Conservation (phyloP, 2,797 vertebrate species). For the Helostoma temminkii region DNA sequence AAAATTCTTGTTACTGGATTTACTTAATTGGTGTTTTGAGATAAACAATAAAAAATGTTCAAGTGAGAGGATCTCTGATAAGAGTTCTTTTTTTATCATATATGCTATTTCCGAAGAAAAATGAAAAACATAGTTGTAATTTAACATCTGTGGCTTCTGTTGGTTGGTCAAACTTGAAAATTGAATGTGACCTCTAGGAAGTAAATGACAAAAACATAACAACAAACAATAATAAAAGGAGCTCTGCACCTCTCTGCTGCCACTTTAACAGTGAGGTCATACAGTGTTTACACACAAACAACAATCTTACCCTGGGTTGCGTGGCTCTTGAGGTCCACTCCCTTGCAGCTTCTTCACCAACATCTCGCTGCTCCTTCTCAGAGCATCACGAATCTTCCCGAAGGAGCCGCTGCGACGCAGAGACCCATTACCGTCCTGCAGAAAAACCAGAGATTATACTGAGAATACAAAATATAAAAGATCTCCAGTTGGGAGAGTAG, state of each 20-base stretch:
- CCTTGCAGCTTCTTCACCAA: constrained; percentile 93
- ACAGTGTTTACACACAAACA: neutral
- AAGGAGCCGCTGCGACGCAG: constrained; percentile 90
- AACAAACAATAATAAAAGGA: too few species aligned
- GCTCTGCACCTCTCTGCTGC: neutral
- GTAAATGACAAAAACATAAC: too few species aligned
- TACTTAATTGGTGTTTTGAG: too few species aligned
- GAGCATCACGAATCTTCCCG: constrained; percentile 90
- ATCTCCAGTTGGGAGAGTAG: neutral
- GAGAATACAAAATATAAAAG: neutral
- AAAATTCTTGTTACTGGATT: too few species aligned
- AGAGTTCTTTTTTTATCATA: too few species aligned
- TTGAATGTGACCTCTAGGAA: too few species aligned
- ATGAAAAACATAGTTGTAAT: too few species aligned
- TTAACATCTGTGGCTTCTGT: too few species aligned
- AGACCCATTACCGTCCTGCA: constrained; percentile 88
- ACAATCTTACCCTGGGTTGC: constrained; percentile 86
- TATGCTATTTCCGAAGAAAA: too few species aligned
- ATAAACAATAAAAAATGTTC: too few species aligned
- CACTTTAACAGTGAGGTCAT: neutral
- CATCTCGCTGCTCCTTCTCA: constrained; percentile 94
- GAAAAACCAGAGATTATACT: neutral
- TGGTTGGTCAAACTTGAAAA: too few species aligned
- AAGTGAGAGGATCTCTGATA: too few species aligned
- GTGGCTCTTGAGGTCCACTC: constrained; percentile 88